Percentiles rank a stretch among this genome's conserved stretches.
Evolutionary conservation across 2,888 invertebrate genomes (phyloP).

Genomic region (Drosophila antonietae): DNA sequence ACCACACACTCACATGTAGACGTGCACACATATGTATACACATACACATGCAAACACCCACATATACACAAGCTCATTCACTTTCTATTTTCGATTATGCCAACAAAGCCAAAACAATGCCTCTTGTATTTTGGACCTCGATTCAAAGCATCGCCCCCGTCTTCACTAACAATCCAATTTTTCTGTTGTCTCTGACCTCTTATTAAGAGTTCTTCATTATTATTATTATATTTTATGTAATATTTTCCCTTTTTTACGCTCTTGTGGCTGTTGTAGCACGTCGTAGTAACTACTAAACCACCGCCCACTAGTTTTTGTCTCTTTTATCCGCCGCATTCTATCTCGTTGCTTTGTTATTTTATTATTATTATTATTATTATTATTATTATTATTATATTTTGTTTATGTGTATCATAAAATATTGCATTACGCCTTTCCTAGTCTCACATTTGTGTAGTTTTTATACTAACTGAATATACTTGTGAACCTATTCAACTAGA

Average conservation of each 20-base stretch:
- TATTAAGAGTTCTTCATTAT: conserved; percentile 69
- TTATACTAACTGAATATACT: neutral
- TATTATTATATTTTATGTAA: conserved; percentile 13
- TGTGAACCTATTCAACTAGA: neutral
- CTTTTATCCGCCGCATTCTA: neutral
- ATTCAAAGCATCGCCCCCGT: conserved; percentile 19
- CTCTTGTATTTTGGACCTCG: conserved; percentile 29
- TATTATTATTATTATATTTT: neutral
- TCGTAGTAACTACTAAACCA: conserved; percentile 10
- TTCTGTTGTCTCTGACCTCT: conserved; percentile 33
- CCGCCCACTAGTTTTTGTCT: conserved; percentile 21
- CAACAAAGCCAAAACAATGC: conserved; percentile 57
- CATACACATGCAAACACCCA: neutral
- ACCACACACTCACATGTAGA: conserved; percentile 1
- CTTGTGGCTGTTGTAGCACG: conserved; percentile 7
- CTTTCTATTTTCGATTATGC: conserved; percentile 74
- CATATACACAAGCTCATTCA: conserved; percentile 34
- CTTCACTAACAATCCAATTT: conserved; percentile 3
- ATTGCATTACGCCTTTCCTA: conserved; percentile 5
- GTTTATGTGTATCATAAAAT: neutral
- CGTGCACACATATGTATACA: too few relatives aligned
- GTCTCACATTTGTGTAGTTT: neutral
- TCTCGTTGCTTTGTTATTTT: conserved; percentile 11
- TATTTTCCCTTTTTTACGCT: conserved; percentile 19
- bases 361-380: too few relatives aligned